A percentile compares a stretch with the other conserved stretches of the same genome.
Conservation (phyloP, 2,113 vertebrate genomes). For the Cyanistes caeruleus region DNA sequence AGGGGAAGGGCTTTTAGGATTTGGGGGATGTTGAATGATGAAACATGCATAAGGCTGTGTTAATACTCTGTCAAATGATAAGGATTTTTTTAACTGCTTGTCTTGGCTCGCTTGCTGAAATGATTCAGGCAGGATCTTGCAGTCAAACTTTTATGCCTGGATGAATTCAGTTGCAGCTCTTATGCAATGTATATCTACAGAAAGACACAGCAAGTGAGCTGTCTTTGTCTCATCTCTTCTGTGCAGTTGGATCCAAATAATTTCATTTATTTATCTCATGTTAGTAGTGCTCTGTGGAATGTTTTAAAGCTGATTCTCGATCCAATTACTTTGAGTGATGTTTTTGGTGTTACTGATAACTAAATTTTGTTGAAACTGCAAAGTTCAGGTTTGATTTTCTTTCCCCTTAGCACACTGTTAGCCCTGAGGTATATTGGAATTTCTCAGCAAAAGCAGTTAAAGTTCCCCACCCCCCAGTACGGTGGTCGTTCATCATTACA, state of each 20-base stretch:
- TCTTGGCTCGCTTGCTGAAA: slow-evolving; percentile 11
- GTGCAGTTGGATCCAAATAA: not conserved
- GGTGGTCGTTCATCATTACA: not conserved
- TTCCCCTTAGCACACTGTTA: not conserved
- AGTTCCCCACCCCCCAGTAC: rapidly evolving
- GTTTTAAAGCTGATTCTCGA: not conserved
- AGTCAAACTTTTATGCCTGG: not conserved
- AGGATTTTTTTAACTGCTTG: slow-evolving; percentile 8
- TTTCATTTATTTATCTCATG: not conserved
- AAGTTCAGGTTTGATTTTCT: not conserved
- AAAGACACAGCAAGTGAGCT: not conserved
- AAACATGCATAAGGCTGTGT: not conserved
- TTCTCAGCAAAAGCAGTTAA: not conserved
- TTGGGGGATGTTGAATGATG: not conserved
- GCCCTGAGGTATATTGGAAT: not conserved
- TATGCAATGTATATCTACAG: not conserved
- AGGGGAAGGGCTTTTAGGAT: not conserved
- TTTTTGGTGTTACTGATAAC: not conserved
- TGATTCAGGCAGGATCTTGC: slow-evolving; percentile 29
- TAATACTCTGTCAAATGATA: not conserved
- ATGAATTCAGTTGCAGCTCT: slow-evolving; percentile 5
- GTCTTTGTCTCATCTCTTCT: not conserved
- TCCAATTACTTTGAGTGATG: not conserved
- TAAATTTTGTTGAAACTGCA: not conserved
- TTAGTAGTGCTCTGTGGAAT: not conserved